These are phyloP conservation scores for Garra rufa DNA, from an alignment of 2,113 vertebrate species.

Conservation along the genomic window DNA sequence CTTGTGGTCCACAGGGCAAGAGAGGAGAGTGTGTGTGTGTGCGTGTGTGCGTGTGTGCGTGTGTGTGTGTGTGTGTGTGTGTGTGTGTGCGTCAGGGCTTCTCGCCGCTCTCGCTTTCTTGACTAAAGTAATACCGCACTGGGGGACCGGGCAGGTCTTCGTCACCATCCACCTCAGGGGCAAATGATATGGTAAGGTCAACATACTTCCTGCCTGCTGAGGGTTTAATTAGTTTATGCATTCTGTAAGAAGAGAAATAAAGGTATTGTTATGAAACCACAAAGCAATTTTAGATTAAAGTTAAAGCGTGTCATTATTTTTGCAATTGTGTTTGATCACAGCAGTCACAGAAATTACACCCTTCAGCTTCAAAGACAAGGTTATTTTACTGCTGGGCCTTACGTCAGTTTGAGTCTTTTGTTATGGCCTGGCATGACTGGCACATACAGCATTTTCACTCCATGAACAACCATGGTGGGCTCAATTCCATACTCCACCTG, in stretches of 20 bases:
- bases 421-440: slow-evolving; percentile 97
- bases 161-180: slow-evolving; percentile 89
- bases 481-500: slow-evolving; percentile 97
- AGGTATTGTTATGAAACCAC: not conserved
- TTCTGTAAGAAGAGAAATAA: slow-evolving; percentile 72
- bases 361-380: slow-evolving; percentile 2
- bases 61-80: not conserved
- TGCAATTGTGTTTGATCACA: not conserved
- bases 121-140: slow-evolving; percentile 92
- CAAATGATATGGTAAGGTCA: slow-evolving; percentile 95
- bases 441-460: slow-evolving; percentile 98
- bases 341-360: not conserved
- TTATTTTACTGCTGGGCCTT: slow-evolving; percentile 65
- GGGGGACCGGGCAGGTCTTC: slow-evolving; percentile 96
- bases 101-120: slow-evolving; percentile 72
- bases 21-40: not conserved
- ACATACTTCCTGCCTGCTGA: slow-evolving; percentile 90
- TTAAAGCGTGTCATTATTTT: not conserved
- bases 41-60: slow-evolving; percentile 40
- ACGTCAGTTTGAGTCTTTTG: slow-evolving; percentile 96
- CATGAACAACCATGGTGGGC: slow-evolving; percentile 96
- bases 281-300: not conserved
- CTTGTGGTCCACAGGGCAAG: slow-evolving; percentile 60
- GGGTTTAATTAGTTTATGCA: slow-evolving; percentile 97
- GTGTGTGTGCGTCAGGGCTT: slow-evolving; percentile 62